phyloP scores from a whole-genome alignment of 2,797 vertebrate species.

The Gymnocypris eckloni region DNA sequence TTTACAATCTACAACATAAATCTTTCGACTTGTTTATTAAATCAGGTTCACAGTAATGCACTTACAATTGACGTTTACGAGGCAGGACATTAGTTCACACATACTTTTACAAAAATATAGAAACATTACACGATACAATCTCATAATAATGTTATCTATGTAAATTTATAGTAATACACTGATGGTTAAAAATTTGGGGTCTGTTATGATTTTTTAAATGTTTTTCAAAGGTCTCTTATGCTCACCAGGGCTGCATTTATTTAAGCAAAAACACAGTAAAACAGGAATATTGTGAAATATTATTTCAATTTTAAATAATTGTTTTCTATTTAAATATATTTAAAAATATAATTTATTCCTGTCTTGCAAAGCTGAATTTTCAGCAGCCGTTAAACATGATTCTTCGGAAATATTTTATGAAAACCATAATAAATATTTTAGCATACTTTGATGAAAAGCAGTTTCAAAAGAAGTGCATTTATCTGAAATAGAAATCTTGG shows the following conservation, averaged over 20 bases:
- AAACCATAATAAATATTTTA: neutral
- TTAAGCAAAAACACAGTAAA: neutral
- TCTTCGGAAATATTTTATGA: neutral
- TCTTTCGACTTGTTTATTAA: neutral
- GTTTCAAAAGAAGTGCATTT: neutral
- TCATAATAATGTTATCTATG: neutral
- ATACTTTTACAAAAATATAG: neutral
- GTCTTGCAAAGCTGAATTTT: neutral
- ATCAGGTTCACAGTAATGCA: constrained; percentile 3
- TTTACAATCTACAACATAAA: neutral
- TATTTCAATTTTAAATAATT: neutral
- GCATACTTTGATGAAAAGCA: neutral
- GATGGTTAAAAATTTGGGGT: neutral
- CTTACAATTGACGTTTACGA: neutral
- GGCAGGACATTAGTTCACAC: neutral
- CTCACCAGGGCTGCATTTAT: neutral
- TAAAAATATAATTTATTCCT: neutral
- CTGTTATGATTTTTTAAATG: neutral
- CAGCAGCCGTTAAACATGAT: neutral
- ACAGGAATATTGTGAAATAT: neutral
- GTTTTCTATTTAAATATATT: neutral
- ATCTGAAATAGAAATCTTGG: neutral
- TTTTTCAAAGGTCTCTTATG: neutral
- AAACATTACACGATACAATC: neutral
- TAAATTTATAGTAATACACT: neutral